These are phyloP conservation scores for Lepidotrigona ventralis DNA, from an alignment of 1,140 invertebrate species.

Conservation along the genomic window DNA sequence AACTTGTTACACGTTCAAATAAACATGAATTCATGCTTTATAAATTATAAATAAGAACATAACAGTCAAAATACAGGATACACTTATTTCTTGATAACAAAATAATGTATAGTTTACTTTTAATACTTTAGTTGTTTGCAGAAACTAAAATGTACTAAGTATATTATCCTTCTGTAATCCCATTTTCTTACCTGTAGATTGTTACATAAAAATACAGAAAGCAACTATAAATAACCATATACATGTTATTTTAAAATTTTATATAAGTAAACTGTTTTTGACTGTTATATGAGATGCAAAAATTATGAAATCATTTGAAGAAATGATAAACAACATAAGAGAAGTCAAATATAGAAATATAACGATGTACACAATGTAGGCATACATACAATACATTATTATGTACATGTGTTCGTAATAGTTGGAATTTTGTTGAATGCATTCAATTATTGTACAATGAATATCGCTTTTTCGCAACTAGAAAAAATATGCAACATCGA, in stretches of 20 bases:
- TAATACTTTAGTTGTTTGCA: background rate
- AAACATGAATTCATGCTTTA: conserved; percentile 53
- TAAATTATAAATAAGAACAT: conserved; percentile 60
- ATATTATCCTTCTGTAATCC: conserved; percentile 16
- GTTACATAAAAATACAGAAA: conserved; percentile 30
- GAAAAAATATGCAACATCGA: conserved; percentile 55
- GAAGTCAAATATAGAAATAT: conserved; percentile 47
- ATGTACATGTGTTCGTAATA: conserved; percentile 37
- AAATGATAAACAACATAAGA: conserved; percentile 43
- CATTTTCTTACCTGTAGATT: conserved; percentile 39
- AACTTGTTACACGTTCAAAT: conserved; percentile 56
- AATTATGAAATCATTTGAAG: conserved; percentile 52
- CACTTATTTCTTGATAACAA: conserved; percentile 29
- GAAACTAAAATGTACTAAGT: conserved; percentile 22
- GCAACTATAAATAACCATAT: conserved; percentile 16
- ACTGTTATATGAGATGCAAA: conserved; percentile 58
- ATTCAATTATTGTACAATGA: conserved; percentile 37
- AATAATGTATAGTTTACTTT: conserved; percentile 7
- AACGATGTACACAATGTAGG: conserved; percentile 35
- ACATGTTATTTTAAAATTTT: conserved; percentile 7
- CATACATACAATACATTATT: conserved; percentile 39
- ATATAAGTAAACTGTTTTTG: conserved; percentile 53
- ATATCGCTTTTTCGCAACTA: conserved; percentile 44
- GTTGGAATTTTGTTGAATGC: conserved; percentile 23
- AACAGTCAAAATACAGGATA: conserved; percentile 63